Evolutionary conservation across 2,888 invertebrate species (phyloP).

Genomic region (Coenonympha arcania): DNA sequence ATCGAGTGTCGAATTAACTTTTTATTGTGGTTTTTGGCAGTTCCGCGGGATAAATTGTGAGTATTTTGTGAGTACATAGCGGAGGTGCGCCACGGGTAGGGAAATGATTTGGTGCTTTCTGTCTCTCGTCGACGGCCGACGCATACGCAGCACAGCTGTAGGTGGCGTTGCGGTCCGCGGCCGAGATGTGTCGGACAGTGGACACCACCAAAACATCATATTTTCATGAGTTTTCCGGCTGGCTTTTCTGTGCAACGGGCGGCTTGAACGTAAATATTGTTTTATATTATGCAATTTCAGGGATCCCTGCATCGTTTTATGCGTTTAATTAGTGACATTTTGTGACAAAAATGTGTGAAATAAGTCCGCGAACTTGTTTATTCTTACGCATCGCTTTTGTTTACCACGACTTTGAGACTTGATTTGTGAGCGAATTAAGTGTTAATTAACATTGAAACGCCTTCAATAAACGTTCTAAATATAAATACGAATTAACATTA

Average conservation of each 20-base stretch:
- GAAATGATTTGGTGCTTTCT: constrained; percentile 76
- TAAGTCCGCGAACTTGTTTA: constrained; percentile 59
- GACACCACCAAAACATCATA: constrained; percentile 60
- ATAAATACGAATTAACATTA: background rate
- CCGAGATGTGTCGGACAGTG: constrained; percentile 37
- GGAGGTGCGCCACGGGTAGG: constrained; percentile 75
- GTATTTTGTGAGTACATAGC: constrained; percentile 72
- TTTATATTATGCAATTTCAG: constrained; percentile 28
- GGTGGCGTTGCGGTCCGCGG: constrained; percentile 72
- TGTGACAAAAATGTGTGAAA: constrained; percentile 41
- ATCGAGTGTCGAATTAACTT: constrained; percentile 65
- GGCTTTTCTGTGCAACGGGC: constrained; percentile 54
- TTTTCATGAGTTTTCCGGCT: constrained; percentile 74
- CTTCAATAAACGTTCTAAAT: constrained; percentile 2
- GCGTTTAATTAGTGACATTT: constrained; percentile 24
- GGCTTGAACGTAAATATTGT: constrained; percentile 42
- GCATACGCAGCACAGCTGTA: constrained; percentile 75
- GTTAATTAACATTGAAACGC: constrained; percentile 7
- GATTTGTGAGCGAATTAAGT: constrained; percentile 42
- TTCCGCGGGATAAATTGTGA: constrained; percentile 68
- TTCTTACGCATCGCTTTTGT: constrained; percentile 53
- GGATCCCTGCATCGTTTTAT: constrained; percentile 22
- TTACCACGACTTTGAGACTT: constrained; percentile 49
- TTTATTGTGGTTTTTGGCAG: constrained; percentile 70
- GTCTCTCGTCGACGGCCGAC: constrained; percentile 55